These are phyloP conservation scores for Schlechtendalia chinensis DNA, from an alignment of 1,140 invertebrate species.

Conservation along the genomic window DNA sequence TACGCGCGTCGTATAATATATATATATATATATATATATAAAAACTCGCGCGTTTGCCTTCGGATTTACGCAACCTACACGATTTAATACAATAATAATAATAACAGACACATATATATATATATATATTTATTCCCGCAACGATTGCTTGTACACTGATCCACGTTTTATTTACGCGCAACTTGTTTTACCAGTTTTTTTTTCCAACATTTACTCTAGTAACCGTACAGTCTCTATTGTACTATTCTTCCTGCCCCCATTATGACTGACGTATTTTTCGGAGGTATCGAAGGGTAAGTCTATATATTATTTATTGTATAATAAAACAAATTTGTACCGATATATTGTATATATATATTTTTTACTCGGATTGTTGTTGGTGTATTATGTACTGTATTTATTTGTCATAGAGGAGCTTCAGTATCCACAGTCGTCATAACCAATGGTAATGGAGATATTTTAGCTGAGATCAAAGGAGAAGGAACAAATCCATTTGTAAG, in stretches of 20 bases:
- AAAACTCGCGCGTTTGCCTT: conserved; percentile 1
- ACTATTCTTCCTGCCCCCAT: not conserved
- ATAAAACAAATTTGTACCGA: not conserved
- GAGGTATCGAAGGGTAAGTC: conserved; percentile 59
- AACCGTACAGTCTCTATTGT: not conserved
- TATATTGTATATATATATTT: not conserved
- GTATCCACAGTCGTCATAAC: conserved; percentile 76
- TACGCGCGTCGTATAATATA: not conserved
- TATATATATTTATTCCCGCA: not conserved
- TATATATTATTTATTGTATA: not conserved
- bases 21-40: no score
- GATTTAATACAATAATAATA: conserved; percentile 4
- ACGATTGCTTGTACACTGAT: not conserved
- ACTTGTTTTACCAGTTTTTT: conserved; percentile 25
- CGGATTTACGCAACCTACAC: not conserved
- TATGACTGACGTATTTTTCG: conserved; percentile 55
- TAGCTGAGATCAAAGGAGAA: conserved; percentile 67
- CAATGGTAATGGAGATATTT: conserved; percentile 66
- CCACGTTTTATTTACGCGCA: not conserved
- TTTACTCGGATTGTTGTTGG: no score
- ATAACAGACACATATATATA: not conserved
- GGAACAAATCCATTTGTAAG: conserved; percentile 81
- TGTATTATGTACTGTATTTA: conserved; percentile 31
- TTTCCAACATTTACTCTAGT: not conserved
- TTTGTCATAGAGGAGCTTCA: conserved; percentile 72